These are phyloP conservation scores for Drymonia ruficornis DNA, from an alignment of 2,888 invertebrate species.

Conservation along the genomic window DNA sequence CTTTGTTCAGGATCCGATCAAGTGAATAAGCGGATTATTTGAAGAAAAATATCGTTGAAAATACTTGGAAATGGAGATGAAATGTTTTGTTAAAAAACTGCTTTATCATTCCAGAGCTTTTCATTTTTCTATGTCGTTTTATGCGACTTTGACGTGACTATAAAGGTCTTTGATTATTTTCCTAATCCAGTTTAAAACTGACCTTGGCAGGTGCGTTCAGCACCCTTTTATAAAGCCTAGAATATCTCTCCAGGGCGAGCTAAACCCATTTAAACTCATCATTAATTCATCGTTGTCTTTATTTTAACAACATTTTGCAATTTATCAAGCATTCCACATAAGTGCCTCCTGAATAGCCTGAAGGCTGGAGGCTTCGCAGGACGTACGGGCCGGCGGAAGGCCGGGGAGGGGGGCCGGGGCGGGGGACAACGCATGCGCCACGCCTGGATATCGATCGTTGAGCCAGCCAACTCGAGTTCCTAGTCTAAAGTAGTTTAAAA, in stretches of 20 bases:
- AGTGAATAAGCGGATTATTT: constrained; percentile 1
- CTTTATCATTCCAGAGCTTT: background rate
- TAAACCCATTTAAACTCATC: constrained; percentile 11
- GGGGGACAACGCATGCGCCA: constrained; percentile 37
- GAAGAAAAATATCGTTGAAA: background rate
- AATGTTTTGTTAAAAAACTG: constrained; percentile 4
- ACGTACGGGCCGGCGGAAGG: background rate
- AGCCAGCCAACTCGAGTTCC: constrained; percentile 26
- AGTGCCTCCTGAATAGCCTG: background rate
- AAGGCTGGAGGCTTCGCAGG: constrained; percentile 8
- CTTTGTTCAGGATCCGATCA: constrained; percentile 1
- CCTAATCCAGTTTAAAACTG: background rate
- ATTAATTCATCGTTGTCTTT: constrained; percentile 20
- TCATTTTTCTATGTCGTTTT: background rate
- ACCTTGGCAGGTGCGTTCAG: background rate
- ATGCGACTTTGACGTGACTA: no score
- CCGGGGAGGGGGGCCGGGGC: constrained; percentile 3
- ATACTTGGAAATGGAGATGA: constrained; percentile 2
- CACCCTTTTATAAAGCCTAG: background rate
- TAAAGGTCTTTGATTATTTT: background rate
- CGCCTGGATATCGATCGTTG: constrained; percentile 36
- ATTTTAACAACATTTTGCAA: constrained; percentile 25
- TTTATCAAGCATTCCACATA: constrained; percentile 23
- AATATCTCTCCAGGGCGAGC: background rate
- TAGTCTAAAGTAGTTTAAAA: constrained; percentile 33